Percentiles rank a stretch among this genome's conserved stretches.
Conservation (phyloP, 2,888 invertebrate genomes). For the Philonicus albiceps region DNA sequence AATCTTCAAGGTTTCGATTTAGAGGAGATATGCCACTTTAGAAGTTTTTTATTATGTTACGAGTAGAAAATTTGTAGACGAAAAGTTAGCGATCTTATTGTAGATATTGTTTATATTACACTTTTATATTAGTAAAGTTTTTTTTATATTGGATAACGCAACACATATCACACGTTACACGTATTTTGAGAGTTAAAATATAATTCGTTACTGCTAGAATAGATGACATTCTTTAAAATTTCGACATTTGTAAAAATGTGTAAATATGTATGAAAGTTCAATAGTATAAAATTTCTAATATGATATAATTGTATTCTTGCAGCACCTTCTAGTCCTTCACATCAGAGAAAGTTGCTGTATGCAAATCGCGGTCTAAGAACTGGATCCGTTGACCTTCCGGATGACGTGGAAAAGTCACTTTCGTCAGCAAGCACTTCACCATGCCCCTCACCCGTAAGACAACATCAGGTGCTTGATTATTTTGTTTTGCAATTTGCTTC, state of each 20-base stretch:
- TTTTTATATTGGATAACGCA: not conserved
- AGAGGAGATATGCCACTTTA: not conserved
- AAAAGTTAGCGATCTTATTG: not conserved
- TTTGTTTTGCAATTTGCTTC: not conserved
- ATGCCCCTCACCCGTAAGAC: conserved; percentile 84
- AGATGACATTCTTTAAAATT: not conserved
- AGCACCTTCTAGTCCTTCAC: conserved; percentile 93
- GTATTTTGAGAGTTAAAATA: not conserved
- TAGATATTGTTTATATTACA: not conserved
- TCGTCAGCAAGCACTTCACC: conserved; percentile 94
- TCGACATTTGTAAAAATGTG: not conserved
- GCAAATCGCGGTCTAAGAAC: conserved; percentile 82
- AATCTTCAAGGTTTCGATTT: not conserved
- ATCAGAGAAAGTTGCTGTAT: conserved; percentile 80
- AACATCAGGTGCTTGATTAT: conserved; percentile 59
- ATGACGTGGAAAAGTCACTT: conserved; percentile 88
- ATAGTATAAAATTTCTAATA: not conserved
- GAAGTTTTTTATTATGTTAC: not conserved
- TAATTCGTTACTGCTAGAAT: not conserved
- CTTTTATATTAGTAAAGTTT: not conserved
- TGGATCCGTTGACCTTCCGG: conserved; percentile 93
- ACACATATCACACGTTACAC: not conserved
- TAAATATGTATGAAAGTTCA: not conserved
- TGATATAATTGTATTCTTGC: conserved; percentile 52
- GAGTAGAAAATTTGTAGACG: not conserved